These are phyloP conservation scores for Sitobion miscanthi DNA, from an alignment of 1,140 invertebrate genomes.

Conservation along the genomic window DNA sequence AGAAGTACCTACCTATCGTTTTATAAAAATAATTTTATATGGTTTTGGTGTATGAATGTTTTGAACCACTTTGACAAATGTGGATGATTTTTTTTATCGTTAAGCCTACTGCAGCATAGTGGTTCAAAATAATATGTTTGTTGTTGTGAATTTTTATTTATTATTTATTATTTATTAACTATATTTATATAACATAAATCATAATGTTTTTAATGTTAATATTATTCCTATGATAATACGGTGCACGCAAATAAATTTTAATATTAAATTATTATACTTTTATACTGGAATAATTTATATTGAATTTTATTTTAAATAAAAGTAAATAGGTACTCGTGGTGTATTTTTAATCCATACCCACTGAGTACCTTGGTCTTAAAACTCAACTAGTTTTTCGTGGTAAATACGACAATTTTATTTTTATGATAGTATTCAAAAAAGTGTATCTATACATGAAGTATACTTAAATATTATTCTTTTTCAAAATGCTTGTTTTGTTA, in stretches of 20 bases:
- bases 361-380: neutral
- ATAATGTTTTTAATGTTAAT: neutral
- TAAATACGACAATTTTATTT: neutral
- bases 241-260: neutral
- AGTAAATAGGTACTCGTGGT: neutral
- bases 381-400: neutral
- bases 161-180: conserved; percentile 28
- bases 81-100: conserved; percentile 38
- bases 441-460: neutral
- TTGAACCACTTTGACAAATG: conserved; percentile 25
- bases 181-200: neutral
- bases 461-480: neutral
- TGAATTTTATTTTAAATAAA: neutral
- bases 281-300: neutral
- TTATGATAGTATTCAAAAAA: neutral
- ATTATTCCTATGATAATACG: neutral
- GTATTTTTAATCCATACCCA: neutral
- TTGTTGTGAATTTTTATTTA: neutral
- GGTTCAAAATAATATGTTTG: conserved; percentile 21
- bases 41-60: neutral
- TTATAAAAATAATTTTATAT: neutral
- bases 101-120: conserved; percentile 32
- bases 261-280: neutral
- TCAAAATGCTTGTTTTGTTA: neutral
- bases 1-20: neutral